Conservation (phyloP, 2,797 vertebrate species). For the Sebastes paucispinis region DNA sequence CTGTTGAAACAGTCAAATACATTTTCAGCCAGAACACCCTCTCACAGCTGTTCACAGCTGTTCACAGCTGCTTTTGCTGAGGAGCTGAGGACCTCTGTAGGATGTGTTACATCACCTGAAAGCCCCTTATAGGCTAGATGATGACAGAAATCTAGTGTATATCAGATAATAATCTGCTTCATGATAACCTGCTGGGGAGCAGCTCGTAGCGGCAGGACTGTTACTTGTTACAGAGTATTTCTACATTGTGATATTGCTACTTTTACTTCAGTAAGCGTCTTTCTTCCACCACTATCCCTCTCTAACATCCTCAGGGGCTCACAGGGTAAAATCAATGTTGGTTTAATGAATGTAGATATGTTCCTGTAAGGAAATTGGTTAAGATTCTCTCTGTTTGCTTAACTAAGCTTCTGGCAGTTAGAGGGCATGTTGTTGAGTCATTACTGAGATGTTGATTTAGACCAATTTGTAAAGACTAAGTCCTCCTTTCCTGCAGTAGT, state of each 20-base stretch:
- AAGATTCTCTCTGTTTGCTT: slow-evolving; percentile 36
- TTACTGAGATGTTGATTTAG: slow-evolving; percentile 29
- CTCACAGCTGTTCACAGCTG: slow-evolving; percentile 39
- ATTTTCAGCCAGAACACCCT: background rate
- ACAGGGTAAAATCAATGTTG: slow-evolving; percentile 13
- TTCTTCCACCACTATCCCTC: background rate
- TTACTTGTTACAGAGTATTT: background rate
- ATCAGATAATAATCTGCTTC: background rate
- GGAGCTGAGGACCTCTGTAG: slow-evolving; percentile 2
- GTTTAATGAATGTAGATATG: slow-evolving; percentile 39
- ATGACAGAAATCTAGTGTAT: background rate
- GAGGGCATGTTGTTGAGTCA: slow-evolving; percentile 24
- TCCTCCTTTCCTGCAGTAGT: background rate
- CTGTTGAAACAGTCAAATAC: background rate
- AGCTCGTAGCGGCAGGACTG: background rate
- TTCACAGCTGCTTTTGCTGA: slow-evolving; percentile 22
- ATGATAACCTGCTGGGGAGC: background rate
- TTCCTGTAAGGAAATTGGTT: slow-evolving; percentile 55
- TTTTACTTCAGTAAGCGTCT: background rate
- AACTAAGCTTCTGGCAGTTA: slow-evolving; percentile 28
- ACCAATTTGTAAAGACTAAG: background rate
- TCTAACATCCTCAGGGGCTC: background rate
- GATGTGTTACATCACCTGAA: slow-evolving; percentile 22
- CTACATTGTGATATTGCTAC: background rate
- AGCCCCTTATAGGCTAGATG: background rate